Evolutionary conservation across 2,797 vertebrate genomes (phyloP).

Genomic region (Pristis pectinata): DNA sequence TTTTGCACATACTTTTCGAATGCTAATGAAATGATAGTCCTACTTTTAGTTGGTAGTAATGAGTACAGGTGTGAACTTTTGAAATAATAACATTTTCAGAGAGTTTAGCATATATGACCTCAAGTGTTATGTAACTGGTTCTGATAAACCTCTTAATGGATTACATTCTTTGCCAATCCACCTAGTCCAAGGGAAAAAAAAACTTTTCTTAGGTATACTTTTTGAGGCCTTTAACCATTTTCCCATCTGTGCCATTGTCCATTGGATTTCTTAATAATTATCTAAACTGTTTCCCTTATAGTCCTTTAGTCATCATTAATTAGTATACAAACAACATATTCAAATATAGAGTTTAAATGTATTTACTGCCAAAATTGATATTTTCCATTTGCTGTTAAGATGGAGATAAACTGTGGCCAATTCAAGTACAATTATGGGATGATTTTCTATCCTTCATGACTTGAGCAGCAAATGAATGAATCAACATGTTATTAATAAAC

Average conservation of each 20-base stretch:
- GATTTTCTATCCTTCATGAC: no score
- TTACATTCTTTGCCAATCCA: neutral
- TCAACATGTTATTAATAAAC: neutral
- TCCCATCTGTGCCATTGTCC: neutral
- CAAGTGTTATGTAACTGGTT: neutral
- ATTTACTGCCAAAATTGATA: neutral
- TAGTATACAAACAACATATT: neutral
- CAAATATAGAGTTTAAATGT: neutral
- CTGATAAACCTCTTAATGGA: neutral
- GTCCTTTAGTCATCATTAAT: neutral
- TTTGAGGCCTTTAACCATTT: neutral
- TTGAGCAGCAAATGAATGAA: no score
- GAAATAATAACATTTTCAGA: neutral
- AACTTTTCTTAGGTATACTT: neutral
- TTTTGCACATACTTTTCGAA: neutral
- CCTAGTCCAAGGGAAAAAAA: no score
- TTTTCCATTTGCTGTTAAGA: neutral
- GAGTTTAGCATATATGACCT: neutral
- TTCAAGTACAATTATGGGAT: neutral
- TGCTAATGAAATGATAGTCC: neutral
- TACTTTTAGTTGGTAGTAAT: neutral
- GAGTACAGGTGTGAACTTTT: neutral
- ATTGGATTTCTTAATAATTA: neutral
- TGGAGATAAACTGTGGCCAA: neutral
- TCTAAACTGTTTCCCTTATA: neutral